Evolutionary conservation across 2,888 invertebrate genomes (phyloP), one percentile per base, ranked within the genome.

Genomic region (Cabera pusaria): DNA sequence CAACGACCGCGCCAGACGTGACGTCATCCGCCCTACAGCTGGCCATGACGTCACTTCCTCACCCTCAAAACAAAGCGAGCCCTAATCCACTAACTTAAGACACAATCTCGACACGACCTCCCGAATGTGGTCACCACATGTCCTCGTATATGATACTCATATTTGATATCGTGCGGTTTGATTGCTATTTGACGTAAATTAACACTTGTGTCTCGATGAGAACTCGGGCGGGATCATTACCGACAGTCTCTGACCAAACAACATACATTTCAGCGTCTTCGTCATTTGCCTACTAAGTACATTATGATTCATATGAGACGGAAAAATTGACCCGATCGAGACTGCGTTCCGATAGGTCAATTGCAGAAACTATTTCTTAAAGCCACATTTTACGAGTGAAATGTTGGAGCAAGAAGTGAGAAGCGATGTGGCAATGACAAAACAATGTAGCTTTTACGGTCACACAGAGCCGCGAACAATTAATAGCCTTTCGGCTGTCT

Each of bases 21-120:
- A 87, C 85, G 86, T 86, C 85, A 86, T 59, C 71, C 85, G 79
- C 82, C 82, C 82, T 83, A 85, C 87, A 87, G 87, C 87, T 86
- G 86, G 75, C 73, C 64, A 64, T 81, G 86, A 88, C 87, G 84
- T 86, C 87, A 87, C 64, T 59, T 49, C 58, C 37, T 67, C 67
- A 68, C 70, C 72, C 71, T 67, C 57, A 39, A 52, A 53, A 37
- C 58, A 38, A 59, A 59, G 21, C 41, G 22, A 32, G 68, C 73
- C 72, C 69, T 80, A 74, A 65, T 59, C 56, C 56, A 52, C 52
- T 56, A 54, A 62, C 25, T 64, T 76, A 77, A 72, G 76, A 74
- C 60, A 61, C 68, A 82, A 77, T 77, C 73, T 80, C 68, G 67
- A 52, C 59, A 42, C 35, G 45, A 52, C 42, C 48, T 47, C 42